Percentiles rank a stretch among this genome's conserved stretches.
Evolutionary conservation across 2,113 vertebrate genomes (phyloP).

Genomic region (Willisornis vidua): DNA sequence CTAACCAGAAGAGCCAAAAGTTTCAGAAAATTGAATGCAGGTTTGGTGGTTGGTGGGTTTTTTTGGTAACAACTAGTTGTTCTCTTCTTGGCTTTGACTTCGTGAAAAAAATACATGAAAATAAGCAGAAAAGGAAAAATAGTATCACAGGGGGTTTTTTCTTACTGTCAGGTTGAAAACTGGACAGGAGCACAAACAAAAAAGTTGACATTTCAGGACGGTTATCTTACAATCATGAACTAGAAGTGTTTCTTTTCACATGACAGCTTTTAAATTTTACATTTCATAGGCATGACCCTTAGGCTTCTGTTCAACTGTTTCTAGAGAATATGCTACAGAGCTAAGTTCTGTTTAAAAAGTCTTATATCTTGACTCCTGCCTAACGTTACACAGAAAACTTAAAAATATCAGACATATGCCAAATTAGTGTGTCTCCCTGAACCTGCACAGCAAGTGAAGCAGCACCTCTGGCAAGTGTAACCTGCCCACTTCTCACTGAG

Average conservation of each 20-base stretch:
- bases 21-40: background rate
- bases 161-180: background rate
- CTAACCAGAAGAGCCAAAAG: background rate
- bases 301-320: background rate
- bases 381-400: background rate
- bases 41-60: background rate
- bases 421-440: background rate
- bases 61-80: background rate
- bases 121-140: background rate
- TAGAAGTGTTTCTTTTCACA: background rate
- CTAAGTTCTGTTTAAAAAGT: background rate
- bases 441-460: background rate
- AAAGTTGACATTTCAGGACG: background rate
- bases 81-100: background rate
- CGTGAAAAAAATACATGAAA: background rate
- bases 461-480: background rate
- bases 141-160: background rate
- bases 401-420: background rate
- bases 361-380: background rate
- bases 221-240: background rate
- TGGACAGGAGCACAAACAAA: background rate
- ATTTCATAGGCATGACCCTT: background rate
- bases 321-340: background rate
- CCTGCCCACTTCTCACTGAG: background rate
- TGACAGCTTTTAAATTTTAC: background rate